Percentiles rank a stretch among this genome's conserved stretches.
phyloP scores from a whole-genome alignment of 2,113 vertebrate species.

The Alligator sinensis region DNA sequence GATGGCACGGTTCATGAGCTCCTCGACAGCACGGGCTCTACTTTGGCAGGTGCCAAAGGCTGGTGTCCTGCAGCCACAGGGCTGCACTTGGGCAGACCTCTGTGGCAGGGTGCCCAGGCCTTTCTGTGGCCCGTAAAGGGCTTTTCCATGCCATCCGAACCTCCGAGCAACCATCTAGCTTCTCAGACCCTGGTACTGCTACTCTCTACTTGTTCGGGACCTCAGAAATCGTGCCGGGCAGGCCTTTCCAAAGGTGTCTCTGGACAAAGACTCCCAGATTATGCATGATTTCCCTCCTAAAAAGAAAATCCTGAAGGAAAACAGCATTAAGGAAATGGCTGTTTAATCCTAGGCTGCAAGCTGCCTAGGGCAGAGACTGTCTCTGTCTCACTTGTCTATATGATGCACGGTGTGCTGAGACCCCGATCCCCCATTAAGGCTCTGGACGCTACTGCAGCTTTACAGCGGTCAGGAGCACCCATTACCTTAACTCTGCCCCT shows the following conservation, averaged over 20 bases:
- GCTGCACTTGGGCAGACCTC: not conserved
- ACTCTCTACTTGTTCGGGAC: not conserved
- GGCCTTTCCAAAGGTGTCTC: not conserved
- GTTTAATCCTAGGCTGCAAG: slow-evolving; percentile 10
- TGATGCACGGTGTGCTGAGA: slow-evolving; percentile 6
- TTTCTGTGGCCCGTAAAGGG: not conserved
- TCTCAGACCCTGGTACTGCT: not conserved
- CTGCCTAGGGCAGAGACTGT: slow-evolving; percentile 23
- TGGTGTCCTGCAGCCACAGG: not conserved
- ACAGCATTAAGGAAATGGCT: slow-evolving; percentile 13
- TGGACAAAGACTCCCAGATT: not conserved
- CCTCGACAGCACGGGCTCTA: not conserved
- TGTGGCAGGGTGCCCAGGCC: not conserved
- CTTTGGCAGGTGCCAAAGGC: not conserved
- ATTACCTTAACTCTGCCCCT: slow-evolving; percentile 34
- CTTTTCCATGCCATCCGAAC: not conserved
- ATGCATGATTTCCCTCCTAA: not conserved
- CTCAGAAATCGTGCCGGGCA: not conserved
- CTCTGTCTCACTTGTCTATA: slow-evolving; percentile 1
- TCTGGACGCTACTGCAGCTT: slow-evolving; percentile 28
- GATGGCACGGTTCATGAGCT: not conserved
- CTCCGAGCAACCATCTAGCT: not conserved
- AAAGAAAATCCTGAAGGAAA: not conserved
- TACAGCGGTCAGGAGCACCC: slow-evolving; percentile 23
- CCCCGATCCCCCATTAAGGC: not conserved